Evolutionary conservation across 1,140 invertebrate species (phyloP).

Genomic region (Lineus longissimus): DNA sequence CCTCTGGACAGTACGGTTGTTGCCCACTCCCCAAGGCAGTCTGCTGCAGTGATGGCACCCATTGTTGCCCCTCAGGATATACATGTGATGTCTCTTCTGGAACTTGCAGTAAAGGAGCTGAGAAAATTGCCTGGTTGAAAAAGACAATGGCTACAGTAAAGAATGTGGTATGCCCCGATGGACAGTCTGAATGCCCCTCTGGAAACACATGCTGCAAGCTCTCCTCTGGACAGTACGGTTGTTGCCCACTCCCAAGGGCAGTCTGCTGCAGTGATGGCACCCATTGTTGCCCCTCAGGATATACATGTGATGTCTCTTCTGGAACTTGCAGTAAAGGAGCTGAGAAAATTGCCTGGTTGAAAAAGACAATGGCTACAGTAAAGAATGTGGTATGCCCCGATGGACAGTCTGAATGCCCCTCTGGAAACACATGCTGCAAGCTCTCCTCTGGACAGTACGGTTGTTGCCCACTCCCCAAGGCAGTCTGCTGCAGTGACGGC

Average conservation of each 20-base stretch:
- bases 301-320: constrained; percentile 33
- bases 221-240: constrained; percentile 30
- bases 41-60: neutral
- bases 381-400: constrained; percentile 29
- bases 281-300: constrained; percentile 43
- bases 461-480: constrained; percentile 41
- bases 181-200: constrained; percentile 34
- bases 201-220: constrained; percentile 40
- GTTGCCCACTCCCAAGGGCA: constrained; percentile 37
- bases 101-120: neutral
- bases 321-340: constrained; percentile 9
- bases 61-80: neutral
- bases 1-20: neutral
- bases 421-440: constrained; percentile 36
- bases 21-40: neutral
- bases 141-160: too few relatives aligned
- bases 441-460: constrained; percentile 23
- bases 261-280: constrained; percentile 39
- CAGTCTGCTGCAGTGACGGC: constrained; percentile 34
- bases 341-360: neutral
- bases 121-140: neutral
- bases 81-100: neutral
- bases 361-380: neutral
- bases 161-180: constrained; percentile 1
- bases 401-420: constrained; percentile 26